A percentile compares a stretch with the other conserved stretches of the same genome.
Evolutionary conservation across 2,797 vertebrate species (phyloP).

Genomic region (Eutrigla gurnardus): DNA sequence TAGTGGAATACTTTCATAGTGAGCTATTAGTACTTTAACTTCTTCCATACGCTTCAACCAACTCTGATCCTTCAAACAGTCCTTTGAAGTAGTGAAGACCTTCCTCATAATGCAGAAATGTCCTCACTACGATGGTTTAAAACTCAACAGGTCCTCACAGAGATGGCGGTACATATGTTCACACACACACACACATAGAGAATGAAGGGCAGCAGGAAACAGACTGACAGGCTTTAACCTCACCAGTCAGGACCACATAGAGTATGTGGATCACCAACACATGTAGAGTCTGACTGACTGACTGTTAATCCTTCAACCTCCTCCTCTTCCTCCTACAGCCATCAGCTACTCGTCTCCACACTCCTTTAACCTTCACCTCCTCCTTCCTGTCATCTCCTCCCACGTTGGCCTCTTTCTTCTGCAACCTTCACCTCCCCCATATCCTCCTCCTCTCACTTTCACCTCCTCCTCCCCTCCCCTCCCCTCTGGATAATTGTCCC

Average conservation of each 20-base stretch:
- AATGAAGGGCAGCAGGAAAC: constrained; percentile 29
- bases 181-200: neutral
- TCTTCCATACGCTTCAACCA: too few species aligned
- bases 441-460: constrained; percentile 11
- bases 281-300: constrained; percentile 54
- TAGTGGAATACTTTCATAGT: too few species aligned
- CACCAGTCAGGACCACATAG: neutral
- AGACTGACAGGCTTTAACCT: constrained; percentile 46
- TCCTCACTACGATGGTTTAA: neutral
- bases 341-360: neutral
- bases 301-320: constrained; percentile 54
- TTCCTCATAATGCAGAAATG: neutral
- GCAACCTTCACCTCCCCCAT: constrained; percentile 18
- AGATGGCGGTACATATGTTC: too few species aligned
- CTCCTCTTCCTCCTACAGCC: constrained; percentile 2
- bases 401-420: constrained; percentile 9
- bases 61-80: neutral
- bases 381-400: constrained; percentile 7
- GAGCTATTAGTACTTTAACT: too few species aligned
- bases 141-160: neutral
- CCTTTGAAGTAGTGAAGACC: neutral
- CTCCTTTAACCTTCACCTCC: constrained; percentile 19
- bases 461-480: constrained; percentile 8
- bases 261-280: constrained; percentile 55
- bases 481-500: neutral